Evolutionary conservation across 2,888 invertebrate genomes (phyloP), one percentile per base, ranked within the genome.

Genomic region (Ellobium chinense): DNA sequence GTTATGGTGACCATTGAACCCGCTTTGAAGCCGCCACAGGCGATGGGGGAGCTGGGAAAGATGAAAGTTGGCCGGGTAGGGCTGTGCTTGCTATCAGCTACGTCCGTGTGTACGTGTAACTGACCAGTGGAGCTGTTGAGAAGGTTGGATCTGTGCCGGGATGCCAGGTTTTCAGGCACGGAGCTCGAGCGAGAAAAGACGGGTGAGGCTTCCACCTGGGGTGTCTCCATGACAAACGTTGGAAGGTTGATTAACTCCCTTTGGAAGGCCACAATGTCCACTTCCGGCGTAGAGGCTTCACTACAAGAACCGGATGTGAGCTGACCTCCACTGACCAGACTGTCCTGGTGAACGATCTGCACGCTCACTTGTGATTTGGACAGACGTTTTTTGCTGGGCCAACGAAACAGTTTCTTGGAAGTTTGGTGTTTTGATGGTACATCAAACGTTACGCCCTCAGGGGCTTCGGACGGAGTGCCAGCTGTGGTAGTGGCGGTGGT

Each of bases 201-300:
- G 0, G 91, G 91, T 0, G 92, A 91, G 5, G 90, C 88, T 82
- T 92, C 91, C 29, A 88, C 82, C 27, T 87, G 86, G 2, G 91
- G 89, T 0, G 92, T 91, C 80, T 92, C 92, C 86, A 92, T 89
- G 62, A 91, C 92, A 85, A 92, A 92, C 2, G 90, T 92, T 0
- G 95, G 95, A 80, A 95, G 91, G 89, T 95, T 95, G 86, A 94
- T 94, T 34, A 95, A 92, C 85, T 94, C 94, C 84, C 94, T 91
- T 89, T 94, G 94, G 87, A 95, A 94, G 58, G 94, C 94, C 39
- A 94, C 91, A 63, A 95, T 94, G 87, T 94, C 94, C 78, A 94
- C 88, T 68, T 91, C 90, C 9, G 87, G 86, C 14, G 87, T 83
- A 2, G 88, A 84, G 3, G 86, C 84, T 24, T 84, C 82, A 31